Evolutionary conservation across 2,797 vertebrate species (phyloP), one percentile per base, ranked within the genome.

Genomic region (Lutjanus argentimaculatus): DNA sequence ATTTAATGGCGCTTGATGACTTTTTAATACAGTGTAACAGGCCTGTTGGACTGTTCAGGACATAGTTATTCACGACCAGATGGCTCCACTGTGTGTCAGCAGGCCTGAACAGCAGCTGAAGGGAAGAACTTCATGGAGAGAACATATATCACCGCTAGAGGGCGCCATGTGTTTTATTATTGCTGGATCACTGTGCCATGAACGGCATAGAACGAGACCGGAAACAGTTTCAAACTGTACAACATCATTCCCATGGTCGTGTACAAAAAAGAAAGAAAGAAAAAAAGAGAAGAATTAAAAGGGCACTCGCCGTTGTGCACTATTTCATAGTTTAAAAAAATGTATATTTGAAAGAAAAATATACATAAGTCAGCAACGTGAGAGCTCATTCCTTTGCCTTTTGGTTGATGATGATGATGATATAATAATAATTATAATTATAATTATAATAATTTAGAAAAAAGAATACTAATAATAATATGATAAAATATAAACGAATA

Each of bases 21-120:
- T 19, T n/a, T 12, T 40, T 7, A 25, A 25, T 8, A 10, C 0
- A 12, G 43, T 58, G 1, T 42, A 19, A 17, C 14, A 45, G 3
- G 8, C 9, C 7, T n/a, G 14, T 15, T 30, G 0, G 3, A 1
- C 10, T 59, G 19, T 0, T 22, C 0, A 19, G 13, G 6, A 21
- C 16, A 7, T 0, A 53, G 6, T 74, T 5, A 74, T 9, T 30
- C 2, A 19, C 22, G 68, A 69, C 7, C 21, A 8, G 49, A 63
- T 81, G 69, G 85, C 88, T 36, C 89, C 89, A 14, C 69, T 40
- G 30, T 80, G 92, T 80, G 91, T 45, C 71, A 7, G 48, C 3
- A n/a, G 12, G 19, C 0, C 36, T 10, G 63, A 77, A 87, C 0
- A 65, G 36, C 89, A 88, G 64, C 17, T 52, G 0, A n/a, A 4